A percentile compares a stretch with the other conserved stretches of the same genome.
Conservation (phyloP, 2,113 vertebrate genomes). For the Danio rerio region GRCz12tu NC_133177.1:20132001-20132500, state of each 20-base stretch:
- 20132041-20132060: conserved; percentile 99
- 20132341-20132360: background rate
- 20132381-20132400: background rate
- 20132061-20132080: conserved; percentile 98
- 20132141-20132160: conserved; percentile 72
- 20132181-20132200: conserved; percentile 23
- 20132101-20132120: conserved; percentile 91
- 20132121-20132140: conserved; percentile 75
- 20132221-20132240: conserved; percentile 30
- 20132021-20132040: conserved; percentile 80
- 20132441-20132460: background rate
- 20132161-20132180: conserved; percentile 65
- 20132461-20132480: background rate
- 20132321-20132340: conserved; percentile 5
- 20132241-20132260: conserved; percentile 30
- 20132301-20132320: background rate
- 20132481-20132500: background rate
- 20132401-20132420: background rate
- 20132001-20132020: conserved; percentile 66
- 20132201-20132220: conserved; percentile 2
- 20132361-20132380: background rate
- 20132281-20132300: background rate
- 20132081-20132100: conserved; percentile 99
- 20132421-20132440: background rate
- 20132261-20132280: background rate